Base-by-base conservation (phyloP, 2,113 vertebrate genomes). In the Atherinomorus stipes region DNA sequence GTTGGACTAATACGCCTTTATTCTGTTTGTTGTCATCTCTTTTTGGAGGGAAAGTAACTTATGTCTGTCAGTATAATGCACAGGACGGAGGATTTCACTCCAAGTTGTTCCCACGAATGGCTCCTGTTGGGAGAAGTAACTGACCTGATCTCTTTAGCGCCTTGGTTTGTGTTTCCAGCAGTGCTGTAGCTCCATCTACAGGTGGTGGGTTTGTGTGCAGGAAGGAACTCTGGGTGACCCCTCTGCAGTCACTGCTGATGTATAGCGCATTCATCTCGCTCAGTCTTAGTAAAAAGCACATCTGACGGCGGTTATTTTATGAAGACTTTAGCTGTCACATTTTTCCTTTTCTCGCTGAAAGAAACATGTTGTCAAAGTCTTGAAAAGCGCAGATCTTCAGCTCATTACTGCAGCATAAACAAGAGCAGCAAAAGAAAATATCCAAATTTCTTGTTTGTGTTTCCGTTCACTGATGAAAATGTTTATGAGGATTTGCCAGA, bases 201-300 rank as follows among this genome's bases (percentile, higher is more conserved):
- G 93, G 88, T 78, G 21, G 1, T 6, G 5, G 10, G 11, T 54
- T 25, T 62, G 67, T 38, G 11, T 88, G 89, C 93, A 86, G 86
- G 61, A 75, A 88, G 88, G 93, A 94, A 95, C 94, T 95, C 88
- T 94, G 74, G 37, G 76, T 95, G 94, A 95, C 94, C 94, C 92
- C 91, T 90, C 71, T 61, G 78, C 88, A 91, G 92, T 91, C 84
- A 79, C 65, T 81, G 85, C 87, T 92, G 91, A 93, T 93, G 89
- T 92, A 93, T 92, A 82, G 88, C 86, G 85, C 85, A 91, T 92
- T 93, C 83, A 91, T 91, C 86, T 89, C 64, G 76, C 84, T 88
- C 86, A 76, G 88, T 93, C 89, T 90, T 92, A 85, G 84, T 74
- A 81, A 90, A 85, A 88, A 87, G 80, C 88, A 91, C 88, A 93